Conservation (phyloP, 2,888 invertebrate genomes). For the Stictocephala bisonia region DNA sequence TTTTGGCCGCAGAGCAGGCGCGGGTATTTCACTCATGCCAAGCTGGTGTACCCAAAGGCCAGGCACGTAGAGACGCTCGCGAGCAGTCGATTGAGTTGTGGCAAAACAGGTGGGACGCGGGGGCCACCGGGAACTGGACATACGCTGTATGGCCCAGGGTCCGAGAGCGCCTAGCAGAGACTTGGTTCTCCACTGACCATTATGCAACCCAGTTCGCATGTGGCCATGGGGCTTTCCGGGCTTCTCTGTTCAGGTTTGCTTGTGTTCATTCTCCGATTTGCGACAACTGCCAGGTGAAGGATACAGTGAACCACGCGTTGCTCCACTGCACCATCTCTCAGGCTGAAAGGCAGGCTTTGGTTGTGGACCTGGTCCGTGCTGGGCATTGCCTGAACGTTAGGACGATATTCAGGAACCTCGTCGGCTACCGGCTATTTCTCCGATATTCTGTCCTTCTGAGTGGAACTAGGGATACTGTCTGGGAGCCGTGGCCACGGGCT, state of each 20-base stretch:
- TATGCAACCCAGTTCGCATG: constrained; percentile 54
- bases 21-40: constrained; percentile 39
- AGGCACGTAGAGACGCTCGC: not conserved
- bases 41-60: not conserved
- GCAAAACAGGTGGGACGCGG: constrained; percentile 45
- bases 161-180: constrained; percentile 48
- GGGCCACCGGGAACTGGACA: constrained; percentile 52
- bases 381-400: too few species aligned
- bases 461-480: too few species aligned
- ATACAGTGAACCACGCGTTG: too few species aligned
- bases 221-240: constrained; percentile 53
- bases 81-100: not conserved
- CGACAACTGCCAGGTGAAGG: too few species aligned
- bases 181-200: constrained; percentile 50
- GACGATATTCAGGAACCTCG: too few species aligned
- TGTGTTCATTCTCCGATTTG: not conserved
- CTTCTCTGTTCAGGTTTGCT: constrained; percentile 47
- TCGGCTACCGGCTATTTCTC: too few species aligned
- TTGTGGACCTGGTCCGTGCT: too few species aligned
- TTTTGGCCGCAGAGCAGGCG: not conserved
- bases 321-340: too few species aligned
- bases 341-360: too few species aligned
- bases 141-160: constrained; percentile 42
- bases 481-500: too few species aligned
- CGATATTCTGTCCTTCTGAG: too few species aligned